Conservation (phyloP, 2,888 invertebrate species). For the Acleris laterana region DNA sequence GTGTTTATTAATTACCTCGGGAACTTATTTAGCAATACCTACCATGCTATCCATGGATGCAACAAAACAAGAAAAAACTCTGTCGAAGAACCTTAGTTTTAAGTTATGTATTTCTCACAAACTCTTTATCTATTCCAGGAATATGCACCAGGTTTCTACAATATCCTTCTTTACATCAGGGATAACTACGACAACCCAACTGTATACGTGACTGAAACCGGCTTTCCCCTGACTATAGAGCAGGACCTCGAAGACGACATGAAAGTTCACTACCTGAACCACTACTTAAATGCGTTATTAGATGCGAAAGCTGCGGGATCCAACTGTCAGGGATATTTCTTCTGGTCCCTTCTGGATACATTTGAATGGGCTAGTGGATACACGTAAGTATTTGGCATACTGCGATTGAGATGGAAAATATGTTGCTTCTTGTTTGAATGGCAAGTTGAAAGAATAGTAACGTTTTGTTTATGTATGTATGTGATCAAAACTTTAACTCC, state of each 20-base stretch:
- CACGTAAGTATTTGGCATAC: constrained; percentile 53
- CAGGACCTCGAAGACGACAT: constrained; percentile 63
- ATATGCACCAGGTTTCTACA: constrained; percentile 44
- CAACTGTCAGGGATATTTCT: constrained; percentile 74
- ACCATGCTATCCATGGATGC: too few species aligned
- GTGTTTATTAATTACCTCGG: too few species aligned
- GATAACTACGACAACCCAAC: constrained; percentile 41
- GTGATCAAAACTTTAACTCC: too few species aligned
- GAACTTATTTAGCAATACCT: too few species aligned
- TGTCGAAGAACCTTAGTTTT: too few species aligned
- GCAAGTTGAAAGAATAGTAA: neutral
- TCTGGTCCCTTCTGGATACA: constrained; percentile 85
- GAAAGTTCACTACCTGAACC: constrained; percentile 57
- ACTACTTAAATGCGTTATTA: constrained; percentile 59
- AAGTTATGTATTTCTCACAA: neutral
- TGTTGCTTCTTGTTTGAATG: neutral
- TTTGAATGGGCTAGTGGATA: constrained; percentile 84
- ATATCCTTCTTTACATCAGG: constrained; percentile 40
- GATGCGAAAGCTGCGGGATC: constrained; percentile 63
- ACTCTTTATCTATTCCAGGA: constrained; percentile 38
- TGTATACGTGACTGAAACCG: constrained; percentile 78
- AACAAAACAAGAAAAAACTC: too few species aligned
- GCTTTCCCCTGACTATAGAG: constrained; percentile 56
- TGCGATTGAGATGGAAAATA: neutral
- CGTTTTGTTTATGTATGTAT: neutral